A percentile compares a stretch with the other conserved stretches of the same genome.
Evolutionary conservation across 1,140 invertebrate species (phyloP).

Genomic region (Drosophila melanica): DNA sequence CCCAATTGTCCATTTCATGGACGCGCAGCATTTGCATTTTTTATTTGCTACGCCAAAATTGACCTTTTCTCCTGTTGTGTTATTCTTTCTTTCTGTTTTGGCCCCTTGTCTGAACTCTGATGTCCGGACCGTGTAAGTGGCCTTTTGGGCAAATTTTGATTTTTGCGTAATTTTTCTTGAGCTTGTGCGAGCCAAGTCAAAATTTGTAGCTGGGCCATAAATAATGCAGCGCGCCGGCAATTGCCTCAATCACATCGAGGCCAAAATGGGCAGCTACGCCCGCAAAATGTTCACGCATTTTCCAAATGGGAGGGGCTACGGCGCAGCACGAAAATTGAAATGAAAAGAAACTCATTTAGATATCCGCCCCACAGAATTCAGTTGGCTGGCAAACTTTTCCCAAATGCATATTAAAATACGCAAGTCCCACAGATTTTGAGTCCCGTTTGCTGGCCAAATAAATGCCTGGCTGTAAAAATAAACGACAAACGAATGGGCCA

Average conservation of each 20-base stretch:
- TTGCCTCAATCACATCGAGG: conserved; percentile 54
- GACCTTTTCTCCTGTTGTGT: conserved; percentile 52
- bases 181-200: conserved; percentile 50
- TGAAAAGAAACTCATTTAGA: conserved; percentile 69
- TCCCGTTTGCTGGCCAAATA: conserved; percentile 68
- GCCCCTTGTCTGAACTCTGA: background rate
- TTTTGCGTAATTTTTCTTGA: conserved; percentile 73
- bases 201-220: conserved; percentile 54
- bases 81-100: background rate
- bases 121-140: conserved; percentile 54
- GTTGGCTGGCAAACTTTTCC: conserved; percentile 63
- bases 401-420: conserved; percentile 83
- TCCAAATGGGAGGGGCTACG: background rate
- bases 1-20: conserved; percentile 74
- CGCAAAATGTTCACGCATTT: conserved; percentile 69
- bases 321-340: conserved; percentile 65
- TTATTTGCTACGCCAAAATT: conserved; percentile 57
- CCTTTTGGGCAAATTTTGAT: conserved; percentile 76
- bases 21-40: conserved; percentile 67
- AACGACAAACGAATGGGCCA: conserved; percentile 76
- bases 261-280: background rate
- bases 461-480: conserved; percentile 78
- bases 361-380: background rate
- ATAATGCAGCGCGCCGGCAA: conserved; percentile 59
- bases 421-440: conserved; percentile 35